Conservation (phyloP, 2,797 vertebrate species). For the Typhlichthys eigenmanni region DNA sequence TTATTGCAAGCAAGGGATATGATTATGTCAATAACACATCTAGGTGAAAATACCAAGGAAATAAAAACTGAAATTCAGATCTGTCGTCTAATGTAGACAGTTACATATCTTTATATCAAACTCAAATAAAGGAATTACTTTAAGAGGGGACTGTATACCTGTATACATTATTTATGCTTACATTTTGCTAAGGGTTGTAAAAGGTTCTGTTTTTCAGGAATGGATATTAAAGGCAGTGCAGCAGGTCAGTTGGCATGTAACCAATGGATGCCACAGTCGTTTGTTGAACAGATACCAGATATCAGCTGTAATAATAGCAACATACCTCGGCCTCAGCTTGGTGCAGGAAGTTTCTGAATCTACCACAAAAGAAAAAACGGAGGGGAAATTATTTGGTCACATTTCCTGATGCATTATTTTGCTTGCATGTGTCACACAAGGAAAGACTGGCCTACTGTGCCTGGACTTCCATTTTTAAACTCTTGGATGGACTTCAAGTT, state of each 20-base stretch:
- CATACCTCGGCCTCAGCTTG: constrained; percentile 41
- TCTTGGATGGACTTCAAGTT: constrained; percentile 51
- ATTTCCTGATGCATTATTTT: constrained; percentile 31
- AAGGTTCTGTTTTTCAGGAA: constrained; percentile 43
- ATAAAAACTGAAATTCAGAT: too few species aligned
- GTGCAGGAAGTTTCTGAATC: constrained; percentile 31
- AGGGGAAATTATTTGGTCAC: constrained; percentile 9
- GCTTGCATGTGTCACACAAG: constrained; percentile 29
- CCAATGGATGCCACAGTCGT: constrained; percentile 78
- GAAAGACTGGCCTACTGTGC: constrained; percentile 22
- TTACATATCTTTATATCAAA: too few species aligned
- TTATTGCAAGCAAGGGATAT: too few species aligned
- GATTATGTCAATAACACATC: too few species aligned
- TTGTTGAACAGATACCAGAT: constrained; percentile 79
- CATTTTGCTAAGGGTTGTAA: too few species aligned
- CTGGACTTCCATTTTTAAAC: constrained; percentile 44
- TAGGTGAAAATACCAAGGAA: too few species aligned
- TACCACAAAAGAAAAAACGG: constrained; percentile 46
- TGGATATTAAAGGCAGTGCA: constrained; percentile 41
- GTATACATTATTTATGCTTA: too few species aligned
- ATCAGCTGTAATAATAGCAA: constrained; percentile 57
- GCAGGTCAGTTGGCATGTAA: constrained; percentile 64
- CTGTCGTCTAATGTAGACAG: too few species aligned
- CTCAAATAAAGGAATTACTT: too few species aligned
- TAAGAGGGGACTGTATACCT: too few species aligned